Evolutionary conservation across 1,140 invertebrate genomes (phyloP), one percentile per base, ranked within the genome.

Genomic region (Pseudomyrmex pallidus): DNA sequence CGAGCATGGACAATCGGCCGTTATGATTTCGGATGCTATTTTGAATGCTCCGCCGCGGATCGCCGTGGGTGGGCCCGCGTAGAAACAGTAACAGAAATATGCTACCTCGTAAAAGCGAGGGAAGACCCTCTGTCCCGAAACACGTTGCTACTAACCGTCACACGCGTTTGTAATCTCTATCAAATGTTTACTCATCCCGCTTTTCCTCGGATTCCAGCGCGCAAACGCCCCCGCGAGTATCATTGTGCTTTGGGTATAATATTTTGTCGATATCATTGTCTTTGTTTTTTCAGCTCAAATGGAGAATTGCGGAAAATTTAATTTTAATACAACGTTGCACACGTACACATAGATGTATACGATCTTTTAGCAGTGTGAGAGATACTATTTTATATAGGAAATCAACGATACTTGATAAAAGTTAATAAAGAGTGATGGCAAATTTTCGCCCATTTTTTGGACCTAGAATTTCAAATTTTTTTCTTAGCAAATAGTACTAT

Each of bases 1-100:
- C 78, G 86, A 66, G 86, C 84, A 88, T 89, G 93, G 93, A 94
- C 93, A 94, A 94, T 94, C 94, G 92, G 85, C 89, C 90, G 92
- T 94, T 94, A 94, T 94, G 92, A 94, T 94, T 94, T 93, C 92
- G 90, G 87, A 90, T 94, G 92, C 92, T 94, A 93, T 94, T 94
- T 94, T 93, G 92, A 93, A 93, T 92, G 91, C 76, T 80, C 84
- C 52, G 80, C 83, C 83, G 54, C 67, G 72, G 35, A 35, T 35
- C 90, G 70, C 86, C 70, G 84, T 93, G 93, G 93, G 93, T 93
- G 92, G 93, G 48, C 91, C 77, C 80, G 22, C 76, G 91, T 88
- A 86, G 84, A 91, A 90, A 90, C 91, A 88, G 91, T 91, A 93
- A 91, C 92, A 93, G 92, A 94, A 94, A 94, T 94, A 94, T 94